Conservation (phyloP, 2,113 vertebrate species). For the Marmota flaviventris region DNA sequence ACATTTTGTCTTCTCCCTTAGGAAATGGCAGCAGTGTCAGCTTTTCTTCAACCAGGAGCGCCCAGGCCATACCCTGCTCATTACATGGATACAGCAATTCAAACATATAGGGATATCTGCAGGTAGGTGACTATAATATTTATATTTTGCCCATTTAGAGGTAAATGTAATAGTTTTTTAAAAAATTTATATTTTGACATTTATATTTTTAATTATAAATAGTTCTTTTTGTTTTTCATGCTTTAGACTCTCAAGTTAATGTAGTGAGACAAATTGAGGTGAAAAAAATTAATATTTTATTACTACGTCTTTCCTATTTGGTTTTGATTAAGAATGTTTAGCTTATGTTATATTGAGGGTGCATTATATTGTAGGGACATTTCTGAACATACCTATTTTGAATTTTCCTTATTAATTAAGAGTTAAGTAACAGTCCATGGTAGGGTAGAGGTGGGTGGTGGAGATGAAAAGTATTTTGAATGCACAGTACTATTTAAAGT, state of each 20-base stretch:
- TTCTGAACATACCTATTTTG: conserved; percentile 51
- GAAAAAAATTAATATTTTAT: neutral
- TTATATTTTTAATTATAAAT: conserved; percentile 12
- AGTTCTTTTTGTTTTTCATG: neutral
- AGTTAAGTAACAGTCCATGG: neutral
- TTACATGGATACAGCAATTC: conserved; percentile 99
- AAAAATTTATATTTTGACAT: neutral
- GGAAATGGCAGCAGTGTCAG: conserved; percentile 99
- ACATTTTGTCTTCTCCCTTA: conserved; percentile 80
- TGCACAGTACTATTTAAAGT: neutral
- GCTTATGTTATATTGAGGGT: neutral
- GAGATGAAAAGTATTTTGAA: neutral
- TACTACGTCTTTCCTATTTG: neutral
- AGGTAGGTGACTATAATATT: conserved; percentile 90
- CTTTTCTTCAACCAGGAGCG: conserved; percentile 96
- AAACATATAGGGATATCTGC: conserved; percentile 98
- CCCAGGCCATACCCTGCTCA: conserved; percentile 96
- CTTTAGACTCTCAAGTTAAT: neutral
- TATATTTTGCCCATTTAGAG: neutral
- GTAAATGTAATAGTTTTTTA: neutral
- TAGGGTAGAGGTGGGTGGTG: neutral
- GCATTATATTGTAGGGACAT: neutral
- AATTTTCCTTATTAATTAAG: conserved; percentile 36
- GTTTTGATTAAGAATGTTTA: conserved; percentile 24
- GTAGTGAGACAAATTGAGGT: neutral